Base-by-base conservation (phyloP, 2,888 invertebrate species). In the Noctua comes region DNA sequence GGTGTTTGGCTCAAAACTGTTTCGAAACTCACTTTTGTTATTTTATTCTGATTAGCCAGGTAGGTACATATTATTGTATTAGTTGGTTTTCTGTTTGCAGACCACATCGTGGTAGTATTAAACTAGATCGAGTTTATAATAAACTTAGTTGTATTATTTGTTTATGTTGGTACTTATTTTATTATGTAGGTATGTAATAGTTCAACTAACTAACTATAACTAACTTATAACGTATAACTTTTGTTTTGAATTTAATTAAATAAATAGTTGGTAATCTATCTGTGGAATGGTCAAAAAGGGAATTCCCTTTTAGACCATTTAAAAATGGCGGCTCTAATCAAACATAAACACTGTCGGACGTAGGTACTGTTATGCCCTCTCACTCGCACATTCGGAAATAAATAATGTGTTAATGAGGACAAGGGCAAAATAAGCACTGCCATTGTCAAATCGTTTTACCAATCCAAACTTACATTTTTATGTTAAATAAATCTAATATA, bases 351-450 rank as follows among this genome's bases (percentile, higher is more conserved):
- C 31, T 6, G 11, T 64, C 21, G 21, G 18, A 21, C 16, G 24
- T n/a, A 2, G 7, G n/a, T n/a, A 57, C 13, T n/a, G 13, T n/a
- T n/a, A 11, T 8, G 31, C 62, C 31, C 31, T 62, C 31, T 66
- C 43, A 65, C 40, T 66, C 40, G n/a, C 24, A 66, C n/a, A 66
- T 40, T 65, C 40, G 40, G 40, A 65, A 65, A 65, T 40, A 65
- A 65, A 65, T 40, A 24, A 13, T 24, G 40, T 40, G 65, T 16
- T 65, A 40, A n/a, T 65, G 24, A 65, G 40, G 40, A 65, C 65
- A 65, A n/a, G 43, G 66, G 7, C 21, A 62, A 31, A 62, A 16
- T 16, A 18, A 62, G 62, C 21, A 62, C 31, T 31, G 31, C 21
- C 21, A 62, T 31, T 31, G 2, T 48, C 8, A 27, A 68, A 68